phyloP scores from a whole-genome alignment of 2,888 invertebrate species.

The Tiphia femorata region DNA sequence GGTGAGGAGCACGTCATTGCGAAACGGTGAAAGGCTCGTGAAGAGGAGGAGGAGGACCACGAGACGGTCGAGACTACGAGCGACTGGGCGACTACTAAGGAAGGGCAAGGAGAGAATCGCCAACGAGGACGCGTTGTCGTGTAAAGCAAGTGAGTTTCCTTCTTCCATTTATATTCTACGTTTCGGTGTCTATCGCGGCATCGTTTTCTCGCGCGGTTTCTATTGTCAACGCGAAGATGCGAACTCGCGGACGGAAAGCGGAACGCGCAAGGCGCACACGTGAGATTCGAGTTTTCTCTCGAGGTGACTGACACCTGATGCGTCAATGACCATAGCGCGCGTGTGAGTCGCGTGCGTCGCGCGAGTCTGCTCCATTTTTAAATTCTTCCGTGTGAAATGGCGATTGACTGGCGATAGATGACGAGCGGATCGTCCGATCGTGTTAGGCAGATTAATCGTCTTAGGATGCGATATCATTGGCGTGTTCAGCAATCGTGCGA shows the following conservation, averaged over 20 bases:
- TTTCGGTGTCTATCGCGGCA: too few relatives aligned
- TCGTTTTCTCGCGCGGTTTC: too few relatives aligned
- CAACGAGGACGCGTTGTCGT: conserved; percentile 10
- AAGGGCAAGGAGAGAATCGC: conserved; percentile 10
- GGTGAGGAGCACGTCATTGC: conserved; percentile 23
- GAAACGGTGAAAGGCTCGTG: conserved; percentile 40
- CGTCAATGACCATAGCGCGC: conserved; percentile 65
- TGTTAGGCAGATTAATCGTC: too few relatives aligned
- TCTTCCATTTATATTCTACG: too few relatives aligned
- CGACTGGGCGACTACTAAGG: conserved; percentile 1
- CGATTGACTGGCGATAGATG: too few relatives aligned
- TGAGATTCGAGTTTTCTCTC: conserved; percentile 32
- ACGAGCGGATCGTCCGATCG: too few relatives aligned
- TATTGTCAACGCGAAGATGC: too few relatives aligned
- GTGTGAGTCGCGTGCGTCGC: conserved; percentile 42
- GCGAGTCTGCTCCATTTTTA: conserved; percentile 1
- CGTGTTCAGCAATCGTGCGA: too few relatives aligned
- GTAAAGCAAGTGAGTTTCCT: conserved; percentile 21
- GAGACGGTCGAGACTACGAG: conserved; percentile 1
- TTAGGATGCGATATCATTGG: too few relatives aligned
- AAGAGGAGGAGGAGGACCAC: conserved; percentile 12
- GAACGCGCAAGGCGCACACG: conserved; percentile 25
- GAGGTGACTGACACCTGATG: conserved; percentile 69
- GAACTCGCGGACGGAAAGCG: neutral
- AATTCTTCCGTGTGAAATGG: neutral